These are phyloP conservation scores for Solenopsis invicta DNA, from an alignment of 1,140 invertebrate genomes.

Conservation along the genomic window DNA sequence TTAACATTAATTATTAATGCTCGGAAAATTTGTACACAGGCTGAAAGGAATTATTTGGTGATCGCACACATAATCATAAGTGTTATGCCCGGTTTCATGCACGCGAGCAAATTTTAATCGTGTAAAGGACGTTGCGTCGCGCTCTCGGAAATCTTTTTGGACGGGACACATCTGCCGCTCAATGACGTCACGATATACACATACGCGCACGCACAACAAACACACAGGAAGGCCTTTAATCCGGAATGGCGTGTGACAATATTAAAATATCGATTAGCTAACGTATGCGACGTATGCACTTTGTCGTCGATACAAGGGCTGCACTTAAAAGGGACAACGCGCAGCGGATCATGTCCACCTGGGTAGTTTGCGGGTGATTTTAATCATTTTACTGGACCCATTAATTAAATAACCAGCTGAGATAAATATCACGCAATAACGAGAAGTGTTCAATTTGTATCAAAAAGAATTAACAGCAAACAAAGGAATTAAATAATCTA, in stretches of 20 bases:
- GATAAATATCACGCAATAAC: conserved; percentile 48
- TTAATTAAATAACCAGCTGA: conserved; percentile 60
- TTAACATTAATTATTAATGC: not conserved
- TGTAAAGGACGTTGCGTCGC: not conserved
- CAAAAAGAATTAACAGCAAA: conserved; percentile 11
- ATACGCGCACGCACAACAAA: conserved; percentile 7
- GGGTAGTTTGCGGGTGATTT: conserved; percentile 74
- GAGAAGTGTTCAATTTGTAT: conserved; percentile 6
- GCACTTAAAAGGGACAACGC: conserved; percentile 79
- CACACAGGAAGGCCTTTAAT: conserved; percentile 84
- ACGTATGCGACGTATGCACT: conserved; percentile 87
- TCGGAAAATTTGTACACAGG: not conserved
- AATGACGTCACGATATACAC: conserved; percentile 71
- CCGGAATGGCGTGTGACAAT: conserved; percentile 82
- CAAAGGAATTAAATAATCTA: not conserved
- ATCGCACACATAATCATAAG: not conserved
- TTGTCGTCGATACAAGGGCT: conserved; percentile 83
- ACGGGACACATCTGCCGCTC: conserved; percentile 69
- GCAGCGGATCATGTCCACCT: conserved; percentile 72
- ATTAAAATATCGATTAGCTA: conserved; percentile 87
- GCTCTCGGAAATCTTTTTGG: conserved; percentile 64
- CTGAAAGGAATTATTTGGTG: conserved; percentile 23
- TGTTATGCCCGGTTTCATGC: not conserved
- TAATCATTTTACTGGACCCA: conserved; percentile 71
- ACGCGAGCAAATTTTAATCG: conserved; percentile 51